Base-by-base conservation (phyloP, 2,888 invertebrate genomes). In the Calliopum simillimum region DNA sequence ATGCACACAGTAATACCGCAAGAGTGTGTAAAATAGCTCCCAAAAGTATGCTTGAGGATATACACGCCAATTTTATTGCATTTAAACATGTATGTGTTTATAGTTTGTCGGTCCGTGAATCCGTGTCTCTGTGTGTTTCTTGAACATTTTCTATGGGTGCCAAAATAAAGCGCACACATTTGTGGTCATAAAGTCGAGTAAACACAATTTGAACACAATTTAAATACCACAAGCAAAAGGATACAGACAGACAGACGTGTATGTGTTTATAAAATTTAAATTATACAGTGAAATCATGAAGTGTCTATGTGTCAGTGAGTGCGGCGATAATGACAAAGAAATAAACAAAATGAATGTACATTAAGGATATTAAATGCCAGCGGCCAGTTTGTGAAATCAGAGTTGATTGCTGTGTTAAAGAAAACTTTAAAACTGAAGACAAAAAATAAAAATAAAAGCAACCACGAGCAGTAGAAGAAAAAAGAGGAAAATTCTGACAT, bases 41-140 rank as follows among this genome's bases (percentile, higher is more conserved):
- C 67, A 46, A 59, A 67, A 49, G 67, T 59, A 58, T 59, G 58
- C 58, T 67, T 67, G 33, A 49, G 59, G 33, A 47, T 19, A 59
- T 67, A 49, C 41, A 59, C 67, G 49, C 21, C 49, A 21, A 41
- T 67, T 64, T 67, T 67, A 67, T 67, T 67, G 43, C 67, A 44
- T 49, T 25, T 16, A 55, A 25, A 55, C 55, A 65, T 65, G 65
- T 43, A 59, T 41, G 67, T 59, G 59, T 67, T 67, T 59, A 58
- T 55, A 25, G 49, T 53, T n/a, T 13, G 14, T n/a, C 11, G 14
- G 49, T 41, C 43, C 25, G 21, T 43, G 44, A 1, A 21, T 25
- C 13, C 44, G 23, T 62, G 46, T 44, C 2, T 61, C 5, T 59
- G 59, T 16, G 21, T 25, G 5, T 21, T 33, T 33, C 33, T 43